Base-by-base conservation (phyloP, 2,888 invertebrate genomes). In the Copidosoma aretas region DNA sequence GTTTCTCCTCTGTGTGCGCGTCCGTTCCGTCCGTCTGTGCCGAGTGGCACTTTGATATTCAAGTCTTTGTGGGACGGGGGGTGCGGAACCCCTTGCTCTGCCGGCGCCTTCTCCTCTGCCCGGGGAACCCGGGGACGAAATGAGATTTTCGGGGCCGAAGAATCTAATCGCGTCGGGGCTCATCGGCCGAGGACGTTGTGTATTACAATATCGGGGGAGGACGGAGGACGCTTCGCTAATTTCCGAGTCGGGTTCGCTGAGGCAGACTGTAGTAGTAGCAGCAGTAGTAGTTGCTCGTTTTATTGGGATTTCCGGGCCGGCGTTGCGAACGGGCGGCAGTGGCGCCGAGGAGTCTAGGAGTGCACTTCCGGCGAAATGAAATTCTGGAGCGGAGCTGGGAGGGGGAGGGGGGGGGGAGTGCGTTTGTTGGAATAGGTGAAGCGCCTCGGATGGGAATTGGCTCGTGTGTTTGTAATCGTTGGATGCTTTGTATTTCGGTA, bases 11-110 rank as follows among this genome's bases (percentile, higher is more conserved):
- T 25, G 10, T 41, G 1, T 14, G 22, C 5, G 24, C 51, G 24
- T 43, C 12, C 43, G 43, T 52, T 5, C 24, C 54, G 25, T 54
- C 17, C 54, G 54, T 17, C 15, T 15, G 17, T 3, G 4, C n/a
- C 67, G 67, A 61, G 61, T 52, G 64, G 60, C 57, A 63, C 70
- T 70, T 67, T 67, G 67, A 70, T 67, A 67, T 67, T 22, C 46
- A 62, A 62, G 61, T 59, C 56, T 56, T 56, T 56, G 43, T 17
- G 25, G 14, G 61, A 32, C 10, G 8, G 0, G 41, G 43, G 39
- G 19, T n/a, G n/a, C n/a, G 21, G 32, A 8, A 32, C 32, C 32
- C 32, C 32, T 32, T 32, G 32, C 32, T 32, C n/a, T n/a, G n/a
- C n/a, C n/a, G n/a, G n/a, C n/a, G n/a, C n/a, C n/a, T n/a, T 32